phyloP scores from a whole-genome alignment of 1,140 invertebrate genomes.

The Heliconius nattereri region DNA sequence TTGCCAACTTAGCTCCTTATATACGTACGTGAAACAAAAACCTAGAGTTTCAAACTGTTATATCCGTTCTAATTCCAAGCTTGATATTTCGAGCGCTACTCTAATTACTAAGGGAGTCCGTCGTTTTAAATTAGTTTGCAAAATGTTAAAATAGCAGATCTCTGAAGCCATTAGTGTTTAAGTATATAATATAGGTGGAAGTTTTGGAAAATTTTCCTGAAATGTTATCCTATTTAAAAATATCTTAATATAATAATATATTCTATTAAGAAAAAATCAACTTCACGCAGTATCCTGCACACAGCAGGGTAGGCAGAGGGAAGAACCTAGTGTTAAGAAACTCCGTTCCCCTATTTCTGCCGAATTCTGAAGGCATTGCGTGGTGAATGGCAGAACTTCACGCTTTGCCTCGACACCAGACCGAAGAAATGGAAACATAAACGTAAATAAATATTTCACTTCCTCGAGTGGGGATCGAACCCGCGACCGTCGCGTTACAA shows the following conservation, averaged over 20 bases:
- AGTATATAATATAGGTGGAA: neutral
- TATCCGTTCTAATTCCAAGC: neutral
- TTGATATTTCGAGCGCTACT: conserved; percentile 12
- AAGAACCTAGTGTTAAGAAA: too few relatives aligned
- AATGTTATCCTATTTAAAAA: neutral
- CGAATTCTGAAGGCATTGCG: too few relatives aligned
- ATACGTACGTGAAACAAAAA: conserved; percentile 7
- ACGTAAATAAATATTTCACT: too few relatives aligned
- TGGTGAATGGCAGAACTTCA: too few relatives aligned
- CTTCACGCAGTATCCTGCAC: too few relatives aligned
- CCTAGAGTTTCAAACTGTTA: conserved; percentile 3
- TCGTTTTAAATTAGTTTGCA: conserved; percentile 9
- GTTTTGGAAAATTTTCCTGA: neutral
- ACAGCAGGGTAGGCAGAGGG: too few relatives aligned
- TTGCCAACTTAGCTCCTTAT: neutral
- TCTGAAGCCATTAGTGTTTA: neutral
- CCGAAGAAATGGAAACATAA: too few relatives aligned
- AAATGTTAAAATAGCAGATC: conserved; percentile 12
- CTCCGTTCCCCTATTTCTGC: too few relatives aligned
- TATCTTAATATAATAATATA: neutral
- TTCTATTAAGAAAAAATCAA: too few relatives aligned
- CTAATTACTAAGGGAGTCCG: conserved; percentile 15
- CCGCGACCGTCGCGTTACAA: too few relatives aligned
- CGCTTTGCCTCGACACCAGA: too few relatives aligned
- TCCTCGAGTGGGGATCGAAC: too few relatives aligned